Base-by-base conservation (phyloP, 1,140 invertebrate species). In the Drosophila rufa region DNA sequence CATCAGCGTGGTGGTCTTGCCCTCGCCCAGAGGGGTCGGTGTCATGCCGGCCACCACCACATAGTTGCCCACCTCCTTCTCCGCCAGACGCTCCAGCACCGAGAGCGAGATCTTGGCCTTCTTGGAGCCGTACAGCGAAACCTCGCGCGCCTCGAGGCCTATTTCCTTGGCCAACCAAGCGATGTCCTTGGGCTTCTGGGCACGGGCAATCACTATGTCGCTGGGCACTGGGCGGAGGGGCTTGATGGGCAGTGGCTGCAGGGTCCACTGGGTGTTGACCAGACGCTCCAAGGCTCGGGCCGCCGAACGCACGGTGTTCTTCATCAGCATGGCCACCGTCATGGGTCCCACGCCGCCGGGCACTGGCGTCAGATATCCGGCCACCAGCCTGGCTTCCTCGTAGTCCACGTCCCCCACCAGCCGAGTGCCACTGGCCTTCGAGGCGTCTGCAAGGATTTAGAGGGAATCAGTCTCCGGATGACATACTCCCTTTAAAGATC, bases 311-410 rank as follows among this genome's bases (percentile, higher is more conserved):
- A 99, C 96, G 0, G 98, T 99, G 93, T 99, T 99, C 82, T 96
- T 96, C 95, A 99, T 97, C 9, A 99, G 94, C 98, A 99, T 99
- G 12, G 98, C 98, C 22, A 99, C 98, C 1, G 98, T 99, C 98
- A 99, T 99, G 9, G 98, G 98, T 0, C 99, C 99, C 59, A 99
- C 99, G 69, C 99, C 99, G 33, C 98, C 98, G 12, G 99, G 99
- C 19, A 99, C 99, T 3, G 99, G 99, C 27, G 99, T 99, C 62
- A 99, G 98, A 84, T 95, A 96, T 3, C 96, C 95, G 9, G 98
- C 98, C 51, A 97, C 95, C 68, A 95, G 93, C 53, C 94, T 95
- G 7, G 96, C 98, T 93, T 96, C 96, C 15, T 94, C 94, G 94
- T 96, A 99, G 50, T 96, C 96, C 15, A 99, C 99, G 95, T 99